Conservation (phyloP, 2,113 vertebrate genomes). For the Oryzias celebensis region DNA sequence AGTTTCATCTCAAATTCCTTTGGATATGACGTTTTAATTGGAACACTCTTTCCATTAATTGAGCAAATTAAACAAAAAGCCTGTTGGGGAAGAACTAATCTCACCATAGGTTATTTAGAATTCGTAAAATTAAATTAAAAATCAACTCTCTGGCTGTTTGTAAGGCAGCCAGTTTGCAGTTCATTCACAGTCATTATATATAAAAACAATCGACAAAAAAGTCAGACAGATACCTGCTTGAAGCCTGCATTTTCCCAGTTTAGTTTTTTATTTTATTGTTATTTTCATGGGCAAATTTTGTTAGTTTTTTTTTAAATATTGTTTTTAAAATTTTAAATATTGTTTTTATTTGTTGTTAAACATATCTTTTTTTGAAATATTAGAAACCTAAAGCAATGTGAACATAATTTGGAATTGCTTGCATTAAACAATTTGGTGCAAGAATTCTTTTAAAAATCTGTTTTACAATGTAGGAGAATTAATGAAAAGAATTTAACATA, state of each 20-base stretch:
- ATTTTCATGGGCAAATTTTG: conserved; percentile 58
- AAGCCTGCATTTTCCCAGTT: conserved; percentile 24
- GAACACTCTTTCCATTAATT: conserved; percentile 75
- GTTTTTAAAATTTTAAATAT: too few species aligned
- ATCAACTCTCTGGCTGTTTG: conserved; percentile 58
- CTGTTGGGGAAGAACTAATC: conserved; percentile 70
- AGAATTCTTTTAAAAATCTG: not conserved
- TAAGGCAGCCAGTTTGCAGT: conserved; percentile 50
- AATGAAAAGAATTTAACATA: not conserved
- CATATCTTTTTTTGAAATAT: too few species aligned
- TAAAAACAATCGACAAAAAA: conserved; percentile 76
- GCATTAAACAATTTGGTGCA: too few species aligned
- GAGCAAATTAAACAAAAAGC: conserved; percentile 68
- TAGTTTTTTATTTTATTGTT: conserved; percentile 6
- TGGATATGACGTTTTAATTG: conserved; percentile 77
- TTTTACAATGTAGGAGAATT: conserved; percentile 9
- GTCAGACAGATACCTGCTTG: conserved; percentile 67
- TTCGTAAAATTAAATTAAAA: conserved; percentile 66
- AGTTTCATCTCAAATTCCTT: conserved; percentile 66
- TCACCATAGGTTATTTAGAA: conserved; percentile 63
- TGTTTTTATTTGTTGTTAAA: too few species aligned
- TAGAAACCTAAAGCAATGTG: too few species aligned
- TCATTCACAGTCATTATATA: not conserved
- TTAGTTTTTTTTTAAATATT: too few species aligned
- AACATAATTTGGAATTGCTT: too few species aligned